Evolutionary conservation across 2,888 invertebrate genomes (phyloP), one percentile per base, ranked within the genome.

Genomic region (Drosophila nr. perissopoda): DNA sequence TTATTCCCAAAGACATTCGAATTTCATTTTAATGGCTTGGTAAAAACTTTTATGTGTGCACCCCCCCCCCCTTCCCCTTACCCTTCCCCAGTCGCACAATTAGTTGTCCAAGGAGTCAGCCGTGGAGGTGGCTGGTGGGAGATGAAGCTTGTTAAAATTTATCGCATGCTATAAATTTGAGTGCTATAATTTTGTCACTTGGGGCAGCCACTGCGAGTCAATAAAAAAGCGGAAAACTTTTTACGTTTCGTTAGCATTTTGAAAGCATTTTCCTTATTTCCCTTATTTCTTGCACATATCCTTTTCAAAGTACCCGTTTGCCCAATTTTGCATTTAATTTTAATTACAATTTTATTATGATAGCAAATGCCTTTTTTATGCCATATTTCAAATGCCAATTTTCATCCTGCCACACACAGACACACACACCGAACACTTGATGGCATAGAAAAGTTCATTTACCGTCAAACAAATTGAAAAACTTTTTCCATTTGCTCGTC

Each of bases 391-490:
- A 83, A 76, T 80, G 84, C 69, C 61, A 78, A 76, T 36, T 57
- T 69, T 65, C 69, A 40, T 78, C 54, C 54, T 77, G 49, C 25
- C 51, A 29, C 51, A 52, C 27, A 64, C 49, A 58, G 16, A 65
- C 42, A 54, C 40, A 53, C 29, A 56, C 57, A 58, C 59, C 61
- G 64, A 66, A 42, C 59, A 62, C 57, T 75, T 71, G 56, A 52
- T 62, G 61, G 67, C 62, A 68, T 78, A 72, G 69, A 74, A 84
- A 81, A 86, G 81, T 84, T 83, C 81, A 86, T 79, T 84, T 86
- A 83, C 84, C 80, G 84, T 84, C 87, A 84, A 82, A 79, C 84
- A 85, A 86, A 85, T 85, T 90, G 90, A 85, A 85, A 86, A 86
- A 86, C 82, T 86, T 86, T 86, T 90, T 86, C 86, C 90, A 86